Percentiles rank a stretch among this genome's conserved stretches.
phyloP scores from a whole-genome alignment of 2,888 invertebrate species.

The Heliconius ethilla region DNA sequence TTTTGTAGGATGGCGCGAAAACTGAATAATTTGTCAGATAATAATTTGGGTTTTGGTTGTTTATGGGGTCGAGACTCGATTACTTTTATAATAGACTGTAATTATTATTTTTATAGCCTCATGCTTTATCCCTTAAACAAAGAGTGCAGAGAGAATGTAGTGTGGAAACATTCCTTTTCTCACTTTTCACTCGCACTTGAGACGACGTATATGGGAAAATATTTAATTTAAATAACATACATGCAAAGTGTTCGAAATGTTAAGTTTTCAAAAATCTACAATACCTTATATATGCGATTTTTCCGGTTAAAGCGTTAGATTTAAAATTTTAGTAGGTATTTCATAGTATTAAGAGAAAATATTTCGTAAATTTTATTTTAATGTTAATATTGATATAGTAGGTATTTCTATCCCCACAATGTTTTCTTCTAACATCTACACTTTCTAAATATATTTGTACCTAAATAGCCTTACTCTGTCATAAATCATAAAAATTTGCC shows the following conservation, averaged over 20 bases:
- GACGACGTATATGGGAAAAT: no score
- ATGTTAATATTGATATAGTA: not conserved
- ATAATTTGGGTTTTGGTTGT: conserved; percentile 63
- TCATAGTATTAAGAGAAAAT: not conserved
- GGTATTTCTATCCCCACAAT: not conserved
- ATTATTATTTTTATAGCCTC: not conserved
- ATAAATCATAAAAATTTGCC: conserved; percentile 48
- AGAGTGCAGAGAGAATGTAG: not conserved
- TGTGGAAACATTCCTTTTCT: not conserved
- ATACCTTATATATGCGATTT: no score
- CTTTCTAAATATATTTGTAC: not conserved
- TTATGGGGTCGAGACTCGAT: conserved; percentile 58
- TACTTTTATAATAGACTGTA: conserved; percentile 43
- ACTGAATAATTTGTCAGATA: conserved; percentile 68
- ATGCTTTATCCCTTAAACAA: not conserved
- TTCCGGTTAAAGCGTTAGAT: no score
- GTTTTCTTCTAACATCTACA: not conserved
- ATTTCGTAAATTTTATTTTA: not conserved
- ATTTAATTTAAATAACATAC: no score
- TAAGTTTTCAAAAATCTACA: no score
- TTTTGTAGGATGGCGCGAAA: conserved; percentile 53
- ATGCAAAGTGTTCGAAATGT: no score
- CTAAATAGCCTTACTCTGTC: not conserved
- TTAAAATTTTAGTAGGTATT: no score
- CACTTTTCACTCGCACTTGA: no score